Base-by-base conservation (phyloP, 2,888 invertebrate genomes). In the Hydroisotoma schaefferi region DNA sequence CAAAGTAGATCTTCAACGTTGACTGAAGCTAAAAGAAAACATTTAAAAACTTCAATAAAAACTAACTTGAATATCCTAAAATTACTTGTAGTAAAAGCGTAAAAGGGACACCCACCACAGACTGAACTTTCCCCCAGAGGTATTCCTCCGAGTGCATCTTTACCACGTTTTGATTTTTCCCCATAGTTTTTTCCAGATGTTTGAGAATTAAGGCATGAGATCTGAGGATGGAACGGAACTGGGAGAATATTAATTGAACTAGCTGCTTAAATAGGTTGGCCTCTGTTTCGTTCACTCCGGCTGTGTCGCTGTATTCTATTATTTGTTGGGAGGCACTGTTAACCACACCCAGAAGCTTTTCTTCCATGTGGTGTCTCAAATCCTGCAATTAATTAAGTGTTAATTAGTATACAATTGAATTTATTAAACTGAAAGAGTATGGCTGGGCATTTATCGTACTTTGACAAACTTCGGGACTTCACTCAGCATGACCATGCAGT, bases 51-150 rank as follows among this genome's bases (percentile, higher is more conserved):
- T 10, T 43, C 43, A n/a, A n/a, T n/a, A 22, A 47, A 47, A 23
- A 22, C 8, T 47, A 18, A 23, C 25, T 47, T 47, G 5, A 8
- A 18, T 23, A 6, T 23, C 15, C 22, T 23, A 47, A 25, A 6
- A 6, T 6, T 20, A 18, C 12, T 8, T 47, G 10, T 23, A 23
- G 22, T 8, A 6, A 12, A 26, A 44, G 23, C 37, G 15, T 23
- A 53, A 4, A 33, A 43, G 4, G 5, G 12, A n/a, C 48, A 81
- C 85, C 80, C 79, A 92, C 90, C 74, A 91, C 90, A 75, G 87
- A 85, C 77, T 94, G 94, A 37, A 92, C 88, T 73, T 90, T 88
- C 43, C 86, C 85, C 94, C 94, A 94, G 70, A 90, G 91, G 75
- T 91, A 88, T 38, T 85, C 81, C 75, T 87, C 82, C 74, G 84